Evolutionary conservation across 2,797 vertebrate genomes (phyloP), one percentile per base, ranked within the genome.

Genomic region (Emydoidea blandingii): DNA sequence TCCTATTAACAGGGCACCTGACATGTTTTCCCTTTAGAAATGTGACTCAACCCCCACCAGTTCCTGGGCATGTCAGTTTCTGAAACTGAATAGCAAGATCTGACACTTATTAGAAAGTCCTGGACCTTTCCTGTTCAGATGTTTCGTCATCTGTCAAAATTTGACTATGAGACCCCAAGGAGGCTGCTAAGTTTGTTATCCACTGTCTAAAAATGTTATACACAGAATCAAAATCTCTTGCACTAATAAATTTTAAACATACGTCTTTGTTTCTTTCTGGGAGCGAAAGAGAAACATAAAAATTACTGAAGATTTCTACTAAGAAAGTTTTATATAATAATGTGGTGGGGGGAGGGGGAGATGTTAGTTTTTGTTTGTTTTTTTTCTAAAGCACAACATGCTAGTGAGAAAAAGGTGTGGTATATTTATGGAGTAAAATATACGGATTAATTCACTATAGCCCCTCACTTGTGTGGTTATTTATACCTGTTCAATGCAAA

Each of bases 21-120:
- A 31, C 18, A 59, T 6, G 27, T 54, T 54, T 95, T 25, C 53
- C 62, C 34, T 82, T 95, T 37, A 91, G 53, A 92, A 96, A 92
- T 21, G 41, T 81, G 80, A 94, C 83, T 96, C 87, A 95, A 81
- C 56, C 91, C 81, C 82, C 81, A 93, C 78, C 79, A 65, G 37
- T 50, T 95, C 49, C 1, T 12, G 95, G 89, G 86, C 53, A 76
- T 34, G 56, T 81, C 68, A 88, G 49, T 62, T 62, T 34, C 62
- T 87, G 90, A 90, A 96, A 91, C 34, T 86, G 87, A 93, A 74
- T 2, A 92, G 18, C 3, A 57, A 86, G 87, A 93, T 54, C 29
- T 90, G 74, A 91, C 91, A 31, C 49, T 86, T 68, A 89, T 0
- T 59, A 94, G 81, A 44, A 93, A 95, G 97, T 96, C 59, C 88